phyloP scores from a whole-genome alignment of 2,888 invertebrate genomes.

The Unio delphinus region DNA sequence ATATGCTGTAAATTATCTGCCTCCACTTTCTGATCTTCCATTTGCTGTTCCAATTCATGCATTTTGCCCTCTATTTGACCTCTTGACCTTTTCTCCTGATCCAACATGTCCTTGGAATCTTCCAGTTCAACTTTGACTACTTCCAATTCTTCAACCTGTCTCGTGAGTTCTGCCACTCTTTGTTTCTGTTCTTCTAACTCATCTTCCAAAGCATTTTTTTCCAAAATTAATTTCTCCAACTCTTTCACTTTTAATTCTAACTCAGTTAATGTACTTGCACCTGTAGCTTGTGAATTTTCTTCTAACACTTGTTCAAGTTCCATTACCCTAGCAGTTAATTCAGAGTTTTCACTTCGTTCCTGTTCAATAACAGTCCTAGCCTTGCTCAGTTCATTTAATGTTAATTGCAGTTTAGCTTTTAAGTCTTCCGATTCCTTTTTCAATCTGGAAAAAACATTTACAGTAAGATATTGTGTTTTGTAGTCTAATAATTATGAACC shows the following conservation, averaged over 20 bases:
- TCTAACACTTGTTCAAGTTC: constrained; percentile 41
- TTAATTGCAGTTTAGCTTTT: constrained; percentile 55
- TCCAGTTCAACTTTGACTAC: constrained; percentile 39
- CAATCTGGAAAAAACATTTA: constrained; percentile 33
- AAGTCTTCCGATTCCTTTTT: constrained; percentile 54
- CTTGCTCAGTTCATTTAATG: constrained; percentile 55
- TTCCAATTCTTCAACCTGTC: constrained; percentile 43
- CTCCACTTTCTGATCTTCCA: constrained; percentile 57
- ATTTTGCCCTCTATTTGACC: constrained; percentile 44
- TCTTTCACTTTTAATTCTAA: constrained; percentile 36
- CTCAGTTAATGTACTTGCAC: constrained; percentile 26
- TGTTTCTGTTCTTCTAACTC: constrained; percentile 26
- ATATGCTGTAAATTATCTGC: constrained; percentile 53
- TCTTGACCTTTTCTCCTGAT: constrained; percentile 39
- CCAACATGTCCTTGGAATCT: constrained; percentile 42
- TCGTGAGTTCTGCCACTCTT: constrained; percentile 19
- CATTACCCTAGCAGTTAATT: constrained; percentile 46
- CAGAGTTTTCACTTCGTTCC: constrained; percentile 50
- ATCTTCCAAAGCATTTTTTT: constrained; percentile 32
- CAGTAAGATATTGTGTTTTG: neutral
- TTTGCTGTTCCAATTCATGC: constrained; percentile 52
- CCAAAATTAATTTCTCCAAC: constrained; percentile 33
- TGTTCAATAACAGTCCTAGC: constrained; percentile 49
- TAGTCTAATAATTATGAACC: neutral
- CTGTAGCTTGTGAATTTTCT: constrained; percentile 33